These are phyloP conservation scores for Cryptosula pallasiana DNA, from an alignment of 2,888 invertebrate species.

Conservation along the genomic window DNA sequence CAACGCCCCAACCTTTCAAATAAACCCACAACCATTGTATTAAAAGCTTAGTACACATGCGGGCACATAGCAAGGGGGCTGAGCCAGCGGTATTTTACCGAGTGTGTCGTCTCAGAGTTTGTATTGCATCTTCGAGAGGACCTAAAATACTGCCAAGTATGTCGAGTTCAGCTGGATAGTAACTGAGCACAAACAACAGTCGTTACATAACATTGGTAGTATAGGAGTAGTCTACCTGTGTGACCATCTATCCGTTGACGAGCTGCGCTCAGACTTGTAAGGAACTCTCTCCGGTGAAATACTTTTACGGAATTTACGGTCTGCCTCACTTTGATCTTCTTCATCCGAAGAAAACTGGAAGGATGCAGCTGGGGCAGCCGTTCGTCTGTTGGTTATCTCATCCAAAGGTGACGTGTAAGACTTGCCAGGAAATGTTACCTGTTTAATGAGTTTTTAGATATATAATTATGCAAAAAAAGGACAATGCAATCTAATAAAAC, in stretches of 20 bases:
- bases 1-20: no score
- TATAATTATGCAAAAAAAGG: no score
- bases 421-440: slow-evolving; percentile 15
- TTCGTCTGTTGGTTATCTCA: slow-evolving; percentile 11
- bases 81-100: background rate
- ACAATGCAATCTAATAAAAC: no score
- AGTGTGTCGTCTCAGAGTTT: background rate
- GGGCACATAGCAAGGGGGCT: background rate
- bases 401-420: background rate
- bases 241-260: background rate
- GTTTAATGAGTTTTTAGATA: no score
- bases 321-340: background rate
- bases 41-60: background rate
- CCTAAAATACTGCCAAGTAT: background rate
- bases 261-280: background rate
- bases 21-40: no score
- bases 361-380: background rate
- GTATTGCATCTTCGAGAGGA: background rate
- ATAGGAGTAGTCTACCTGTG: background rate
- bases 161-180: background rate
- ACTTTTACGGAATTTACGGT: background rate
- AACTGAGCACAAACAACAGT: no score
- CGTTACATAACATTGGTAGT: no score
- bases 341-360: slow-evolving; percentile 26
- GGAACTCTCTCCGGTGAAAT: background rate